A percentile compares a stretch with the other conserved stretches of the same genome.
Conservation (phyloP, 2,888 invertebrate species). For the Troglohyphantes excavatus region DNA sequence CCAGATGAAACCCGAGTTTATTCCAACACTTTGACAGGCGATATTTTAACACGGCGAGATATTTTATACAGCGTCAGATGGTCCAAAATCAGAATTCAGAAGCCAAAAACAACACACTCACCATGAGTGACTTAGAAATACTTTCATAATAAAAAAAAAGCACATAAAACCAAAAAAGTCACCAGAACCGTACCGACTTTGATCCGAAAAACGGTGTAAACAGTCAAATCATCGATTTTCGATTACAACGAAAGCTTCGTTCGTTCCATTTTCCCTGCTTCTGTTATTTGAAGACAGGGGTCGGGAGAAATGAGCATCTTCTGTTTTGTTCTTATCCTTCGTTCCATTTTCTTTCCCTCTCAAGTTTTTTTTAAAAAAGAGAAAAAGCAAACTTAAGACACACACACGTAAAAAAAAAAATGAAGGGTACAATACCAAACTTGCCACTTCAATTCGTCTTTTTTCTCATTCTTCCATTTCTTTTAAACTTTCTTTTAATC, state of each 20-base stretch:
- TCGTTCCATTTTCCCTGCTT: conserved; percentile 33
- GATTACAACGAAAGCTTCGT: conserved; percentile 69
- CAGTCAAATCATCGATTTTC: conserved; percentile 73
- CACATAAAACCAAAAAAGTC: conserved; percentile 26
- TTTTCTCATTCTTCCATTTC: conserved; percentile 32
- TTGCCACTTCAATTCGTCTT: conserved; percentile 53
- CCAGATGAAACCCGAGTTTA: neutral
- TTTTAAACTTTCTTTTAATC: conserved; percentile 63
- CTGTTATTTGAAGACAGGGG: conserved; percentile 53
- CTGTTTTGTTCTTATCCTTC: neutral
- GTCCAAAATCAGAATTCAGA: neutral
- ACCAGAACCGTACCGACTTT: neutral
- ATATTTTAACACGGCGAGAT: conserved; percentile 48
- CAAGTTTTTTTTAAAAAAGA: conserved; percentile 1
- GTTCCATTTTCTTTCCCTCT: conserved; percentile 10
- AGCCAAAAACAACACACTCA: neutral
- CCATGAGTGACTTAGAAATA: conserved; percentile 27
- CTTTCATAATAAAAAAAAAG: conserved; percentile 34
- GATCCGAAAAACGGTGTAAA: conserved; percentile 72
- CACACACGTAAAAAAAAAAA: conserved; percentile 31
- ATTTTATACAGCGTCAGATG: conserved; percentile 20
- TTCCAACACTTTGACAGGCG: conserved; percentile 41
- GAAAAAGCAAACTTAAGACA: neutral
- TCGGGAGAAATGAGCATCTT: neutral
- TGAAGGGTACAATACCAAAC: conserved; percentile 23